A percentile compares a stretch with the other conserved stretches of the same genome.
Evolutionary conservation across 2,797 vertebrate genomes (phyloP).

Genomic region (Garrulus glandarius): DNA sequence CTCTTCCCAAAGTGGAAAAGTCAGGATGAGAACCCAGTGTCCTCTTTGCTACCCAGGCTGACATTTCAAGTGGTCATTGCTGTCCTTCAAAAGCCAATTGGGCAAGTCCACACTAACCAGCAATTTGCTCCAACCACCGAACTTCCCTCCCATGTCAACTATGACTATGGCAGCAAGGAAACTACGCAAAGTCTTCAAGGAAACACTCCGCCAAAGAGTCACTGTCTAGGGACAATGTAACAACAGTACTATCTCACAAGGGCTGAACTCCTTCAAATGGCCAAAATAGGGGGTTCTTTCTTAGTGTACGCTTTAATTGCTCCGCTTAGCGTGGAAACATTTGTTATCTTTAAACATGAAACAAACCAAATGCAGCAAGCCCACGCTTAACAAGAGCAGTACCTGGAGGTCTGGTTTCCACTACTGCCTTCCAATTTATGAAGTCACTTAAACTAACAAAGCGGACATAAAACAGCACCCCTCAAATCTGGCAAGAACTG

Average conservation of each 20-base stretch:
- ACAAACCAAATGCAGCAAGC: background rate
- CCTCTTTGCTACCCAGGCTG: background rate
- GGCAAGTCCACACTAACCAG: background rate
- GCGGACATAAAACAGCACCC: background rate
- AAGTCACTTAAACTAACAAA: constrained; percentile 40
- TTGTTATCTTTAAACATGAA: background rate
- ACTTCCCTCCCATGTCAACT: background rate
- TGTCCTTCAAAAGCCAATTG: background rate
- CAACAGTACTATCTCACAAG: background rate
- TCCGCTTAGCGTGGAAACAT: background rate
- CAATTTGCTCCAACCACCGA: background rate
- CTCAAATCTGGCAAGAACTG: background rate
- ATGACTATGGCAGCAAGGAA: background rate
- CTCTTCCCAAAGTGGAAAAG: background rate
- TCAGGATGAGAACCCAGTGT: background rate
- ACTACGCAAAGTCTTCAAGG: background rate
- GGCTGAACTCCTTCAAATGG: background rate
- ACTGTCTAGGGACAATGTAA: background rate
- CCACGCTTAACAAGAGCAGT: background rate
- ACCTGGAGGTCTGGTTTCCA: background rate
- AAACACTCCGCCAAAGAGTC: background rate
- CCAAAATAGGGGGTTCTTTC: background rate
- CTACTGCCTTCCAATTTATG: background rate
- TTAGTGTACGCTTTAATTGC: rapidly evolving
- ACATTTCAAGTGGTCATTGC: background rate